phyloP scores from a whole-genome alignment of 2,888 invertebrate genomes.

The Encarsia formosa region DNA sequence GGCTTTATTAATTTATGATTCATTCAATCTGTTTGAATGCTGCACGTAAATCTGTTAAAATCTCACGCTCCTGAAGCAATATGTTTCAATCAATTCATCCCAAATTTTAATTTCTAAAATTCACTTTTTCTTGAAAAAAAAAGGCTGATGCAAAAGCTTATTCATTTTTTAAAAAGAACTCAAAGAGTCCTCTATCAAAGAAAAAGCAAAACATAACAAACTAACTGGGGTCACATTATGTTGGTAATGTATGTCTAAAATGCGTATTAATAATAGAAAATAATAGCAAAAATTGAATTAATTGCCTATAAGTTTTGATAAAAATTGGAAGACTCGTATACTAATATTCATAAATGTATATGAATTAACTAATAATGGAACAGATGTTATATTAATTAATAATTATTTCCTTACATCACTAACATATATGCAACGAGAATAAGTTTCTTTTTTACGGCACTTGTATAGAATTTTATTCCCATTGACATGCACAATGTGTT shows the following conservation, averaged over 20 bases:
- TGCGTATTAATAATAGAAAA: constrained; percentile 47
- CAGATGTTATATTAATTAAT: constrained; percentile 37
- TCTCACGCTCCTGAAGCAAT: too few relatives aligned
- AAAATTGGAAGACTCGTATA: constrained; percentile 40
- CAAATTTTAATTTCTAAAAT: too few relatives aligned
- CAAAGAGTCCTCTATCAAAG: constrained; percentile 23
- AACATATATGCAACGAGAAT: constrained; percentile 53
- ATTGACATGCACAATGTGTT: constrained; percentile 53
- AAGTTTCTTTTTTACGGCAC: constrained; percentile 65
- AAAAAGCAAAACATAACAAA: constrained; percentile 5
- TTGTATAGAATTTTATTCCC: constrained; percentile 53
- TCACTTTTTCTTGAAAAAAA: too few relatives aligned
- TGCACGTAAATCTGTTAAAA: too few relatives aligned
- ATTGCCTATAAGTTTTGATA: constrained; percentile 34
- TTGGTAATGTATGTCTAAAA: constrained; percentile 41
- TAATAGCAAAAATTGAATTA: constrained; percentile 43
- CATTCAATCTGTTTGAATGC: too few relatives aligned
- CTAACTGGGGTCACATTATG: constrained; percentile 47
- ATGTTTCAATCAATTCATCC: too few relatives aligned
- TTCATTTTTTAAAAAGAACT: too few relatives aligned
- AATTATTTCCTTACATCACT: constrained; percentile 45
- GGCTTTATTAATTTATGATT: too few relatives aligned
- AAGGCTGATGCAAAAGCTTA: too few relatives aligned
- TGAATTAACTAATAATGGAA: too few relatives aligned
- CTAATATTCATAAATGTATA: constrained; percentile 42